Evolutionary conservation across 2,797 vertebrate genomes (phyloP).

Genomic region (Brachymystax lenok): DNA sequence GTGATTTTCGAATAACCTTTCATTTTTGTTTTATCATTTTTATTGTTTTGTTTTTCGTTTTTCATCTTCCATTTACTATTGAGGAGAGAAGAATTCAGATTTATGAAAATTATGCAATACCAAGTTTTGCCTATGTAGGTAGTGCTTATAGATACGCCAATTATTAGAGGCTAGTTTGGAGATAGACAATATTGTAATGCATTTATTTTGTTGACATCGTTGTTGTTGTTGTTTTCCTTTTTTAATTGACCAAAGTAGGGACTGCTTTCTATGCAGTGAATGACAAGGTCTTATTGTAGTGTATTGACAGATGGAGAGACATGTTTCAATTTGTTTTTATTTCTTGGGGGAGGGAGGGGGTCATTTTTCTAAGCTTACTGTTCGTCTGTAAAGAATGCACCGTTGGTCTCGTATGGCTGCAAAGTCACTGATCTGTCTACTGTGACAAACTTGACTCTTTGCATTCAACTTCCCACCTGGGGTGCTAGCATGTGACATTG

Average conservation of each 20-base stretch:
- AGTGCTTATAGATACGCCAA: constrained; percentile 99
- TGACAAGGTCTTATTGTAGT: constrained; percentile 88
- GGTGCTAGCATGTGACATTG: constrained; percentile 81
- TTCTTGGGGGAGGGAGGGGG: constrained; percentile 75
- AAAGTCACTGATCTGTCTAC: constrained; percentile 94
- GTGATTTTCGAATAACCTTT: constrained; percentile 88
- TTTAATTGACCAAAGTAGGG: constrained; percentile 99
- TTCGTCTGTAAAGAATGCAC: constrained; percentile 81
- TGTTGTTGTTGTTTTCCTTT: constrained; percentile 76
- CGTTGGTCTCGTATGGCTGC: constrained; percentile 87
- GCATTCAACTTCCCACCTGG: constrained; percentile 83
- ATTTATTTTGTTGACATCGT: constrained; percentile 81
- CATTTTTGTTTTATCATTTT: constrained; percentile 75
- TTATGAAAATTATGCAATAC: constrained; percentile 99
- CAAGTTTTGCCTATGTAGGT: constrained; percentile 99
- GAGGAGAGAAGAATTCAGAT: constrained; percentile 90
- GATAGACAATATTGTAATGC: constrained; percentile 82
- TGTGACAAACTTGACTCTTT: constrained; percentile 84
- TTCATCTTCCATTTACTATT: constrained; percentile 99
- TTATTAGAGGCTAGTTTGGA: constrained; percentile 99
- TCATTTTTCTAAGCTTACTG: constrained; percentile 81
- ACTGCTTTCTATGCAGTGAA: constrained; percentile 99
- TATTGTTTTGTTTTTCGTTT: constrained; percentile 77
- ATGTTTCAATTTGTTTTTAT: constrained; percentile 80
- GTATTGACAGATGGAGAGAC: constrained; percentile 86